A percentile compares a stretch with the other conserved stretches of the same genome.
phyloP scores from a whole-genome alignment of 2,113 vertebrate species.

The Aegithalos caudatus region DNA sequence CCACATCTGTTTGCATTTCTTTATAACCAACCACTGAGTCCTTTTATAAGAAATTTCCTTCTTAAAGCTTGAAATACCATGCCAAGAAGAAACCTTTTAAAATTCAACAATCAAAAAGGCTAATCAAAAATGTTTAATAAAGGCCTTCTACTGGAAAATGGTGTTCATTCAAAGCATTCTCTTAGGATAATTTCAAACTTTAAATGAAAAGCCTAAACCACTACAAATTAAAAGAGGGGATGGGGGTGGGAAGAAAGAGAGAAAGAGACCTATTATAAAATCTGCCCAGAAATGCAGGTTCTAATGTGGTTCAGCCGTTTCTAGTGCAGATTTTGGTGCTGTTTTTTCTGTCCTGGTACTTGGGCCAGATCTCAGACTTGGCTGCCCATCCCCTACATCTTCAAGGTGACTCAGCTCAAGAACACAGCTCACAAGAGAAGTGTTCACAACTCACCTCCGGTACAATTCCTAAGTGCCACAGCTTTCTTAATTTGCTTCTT shows the following conservation, averaged over 20 bases:
- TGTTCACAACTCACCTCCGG: neutral
- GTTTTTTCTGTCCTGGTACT: neutral
- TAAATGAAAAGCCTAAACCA: neutral
- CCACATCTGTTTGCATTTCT: conserved; percentile 44
- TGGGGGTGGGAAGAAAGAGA: accelerated
- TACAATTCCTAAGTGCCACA: neutral
- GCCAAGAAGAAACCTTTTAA: neutral
- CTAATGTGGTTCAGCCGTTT: neutral
- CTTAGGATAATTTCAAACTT: neutral
- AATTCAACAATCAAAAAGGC: neutral
- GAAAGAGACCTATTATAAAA: neutral
- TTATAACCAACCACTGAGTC: conserved; percentile 2
- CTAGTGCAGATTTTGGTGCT: neutral
- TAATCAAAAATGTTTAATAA: neutral
- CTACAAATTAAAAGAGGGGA: neutral
- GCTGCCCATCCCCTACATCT: neutral
- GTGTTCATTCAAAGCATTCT: neutral
- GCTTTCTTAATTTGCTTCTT: neutral
- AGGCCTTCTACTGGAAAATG: neutral
- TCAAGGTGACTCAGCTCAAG: neutral
- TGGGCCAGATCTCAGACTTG: neutral
- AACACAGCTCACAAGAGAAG: neutral
- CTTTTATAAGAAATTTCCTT: conserved; percentile 23
- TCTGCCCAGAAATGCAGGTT: neutral
- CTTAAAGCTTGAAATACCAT: neutral